These are phyloP conservation scores for Harpagoxenus sublaevis DNA, from an alignment of 2,888 invertebrate genomes.

Conservation along the genomic window DNA sequence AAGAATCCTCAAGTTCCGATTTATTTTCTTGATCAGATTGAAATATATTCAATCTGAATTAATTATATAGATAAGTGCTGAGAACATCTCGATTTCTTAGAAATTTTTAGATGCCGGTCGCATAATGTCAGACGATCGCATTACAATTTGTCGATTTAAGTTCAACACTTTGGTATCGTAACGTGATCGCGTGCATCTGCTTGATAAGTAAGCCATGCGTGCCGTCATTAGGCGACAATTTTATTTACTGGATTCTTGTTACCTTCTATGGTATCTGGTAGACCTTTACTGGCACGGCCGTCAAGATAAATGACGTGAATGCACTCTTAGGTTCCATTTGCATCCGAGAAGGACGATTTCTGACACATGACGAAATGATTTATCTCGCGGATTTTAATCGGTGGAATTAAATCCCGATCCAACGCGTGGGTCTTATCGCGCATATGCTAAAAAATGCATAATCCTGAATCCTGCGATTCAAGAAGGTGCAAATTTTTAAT, in stretches of 20 bases:
- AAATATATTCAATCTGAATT: background rate
- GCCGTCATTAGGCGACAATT: conserved; percentile 76
- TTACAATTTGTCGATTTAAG: conserved; percentile 75
- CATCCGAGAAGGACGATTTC: conserved; percentile 67
- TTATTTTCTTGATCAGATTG: background rate
- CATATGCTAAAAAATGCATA: background rate
- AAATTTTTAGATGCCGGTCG: background rate
- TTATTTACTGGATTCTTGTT: conserved; percentile 67
- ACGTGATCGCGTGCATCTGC: conserved; percentile 69
- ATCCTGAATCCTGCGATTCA: background rate
- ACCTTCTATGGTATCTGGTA: conserved; percentile 59
- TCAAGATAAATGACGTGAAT: conserved; percentile 74
- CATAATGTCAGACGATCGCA: conserved; percentile 52
- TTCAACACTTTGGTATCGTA: conserved; percentile 61
- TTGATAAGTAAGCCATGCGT: conserved; percentile 77
- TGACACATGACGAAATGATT: conserved; percentile 63
- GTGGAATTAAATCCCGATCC: conserved; percentile 17
- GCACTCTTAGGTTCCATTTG: conserved; percentile 72
- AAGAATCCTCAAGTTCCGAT: background rate
- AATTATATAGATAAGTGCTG: background rate
- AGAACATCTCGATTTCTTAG: background rate
- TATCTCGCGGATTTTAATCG: conserved; percentile 69
- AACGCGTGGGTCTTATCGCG: background rate
- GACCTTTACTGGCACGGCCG: conserved; percentile 51
- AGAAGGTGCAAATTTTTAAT: background rate